phyloP scores from a whole-genome alignment of 1,140 invertebrate species.

The Catajapyx aquilonaris region DNA sequence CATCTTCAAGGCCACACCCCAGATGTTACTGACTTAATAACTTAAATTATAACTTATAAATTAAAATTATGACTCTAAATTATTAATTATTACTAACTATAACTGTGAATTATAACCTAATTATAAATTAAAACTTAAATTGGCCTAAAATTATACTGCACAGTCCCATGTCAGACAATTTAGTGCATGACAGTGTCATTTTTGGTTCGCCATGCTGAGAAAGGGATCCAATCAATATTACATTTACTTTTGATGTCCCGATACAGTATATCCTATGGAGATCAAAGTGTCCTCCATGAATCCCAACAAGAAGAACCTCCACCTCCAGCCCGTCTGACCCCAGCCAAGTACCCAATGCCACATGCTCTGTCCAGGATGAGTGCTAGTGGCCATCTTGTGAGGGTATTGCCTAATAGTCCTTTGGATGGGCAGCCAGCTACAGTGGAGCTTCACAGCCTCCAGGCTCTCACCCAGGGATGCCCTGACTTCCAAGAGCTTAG shows the following conservation, averaged over 20 bases:
- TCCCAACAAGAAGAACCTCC: conserved; percentile 28
- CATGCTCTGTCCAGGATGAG: conserved; percentile 37
- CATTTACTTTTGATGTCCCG: conserved; percentile 16
- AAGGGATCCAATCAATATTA: conserved; percentile 15
- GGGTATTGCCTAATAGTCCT: conserved; percentile 45
- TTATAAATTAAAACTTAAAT: no score
- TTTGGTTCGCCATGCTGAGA: conserved; percentile 17
- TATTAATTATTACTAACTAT: no score
- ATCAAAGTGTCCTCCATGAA: conserved; percentile 12
- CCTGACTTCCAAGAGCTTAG: conserved; percentile 38
- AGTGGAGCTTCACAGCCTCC: conserved; percentile 43
- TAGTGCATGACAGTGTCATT: conserved; percentile 17
- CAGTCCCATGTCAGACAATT: background rate
- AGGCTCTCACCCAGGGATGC: conserved; percentile 31
- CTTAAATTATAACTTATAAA: no score
- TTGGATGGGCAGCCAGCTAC: conserved; percentile 47
- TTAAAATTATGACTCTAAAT: no score
- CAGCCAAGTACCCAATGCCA: conserved; percentile 52
- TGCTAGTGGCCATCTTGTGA: conserved; percentile 40
- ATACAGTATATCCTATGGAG: conserved; percentile 20
- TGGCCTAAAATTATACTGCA: no score
- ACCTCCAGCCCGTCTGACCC: conserved; percentile 42
- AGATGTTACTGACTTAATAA: no score
- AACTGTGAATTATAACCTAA: no score
- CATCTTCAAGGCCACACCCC: no score